Conservation (phyloP, 2,797 vertebrate genomes). For the Bovichtus variegatus region DNA sequence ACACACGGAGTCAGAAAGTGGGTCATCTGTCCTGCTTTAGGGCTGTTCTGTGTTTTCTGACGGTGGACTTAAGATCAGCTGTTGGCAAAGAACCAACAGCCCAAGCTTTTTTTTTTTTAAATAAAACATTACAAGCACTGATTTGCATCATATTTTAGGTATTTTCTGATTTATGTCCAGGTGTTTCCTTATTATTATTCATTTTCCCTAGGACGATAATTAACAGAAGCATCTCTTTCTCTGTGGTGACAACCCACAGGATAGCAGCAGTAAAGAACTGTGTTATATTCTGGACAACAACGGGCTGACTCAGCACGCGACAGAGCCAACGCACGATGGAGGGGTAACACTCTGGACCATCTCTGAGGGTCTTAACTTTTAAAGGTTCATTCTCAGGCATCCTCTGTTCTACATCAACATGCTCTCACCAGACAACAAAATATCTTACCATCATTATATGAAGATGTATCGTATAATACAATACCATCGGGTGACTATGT, state of each 20-base stretch:
- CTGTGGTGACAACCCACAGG: background rate
- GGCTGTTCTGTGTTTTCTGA: slow-evolving; percentile 21
- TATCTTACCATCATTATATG: background rate
- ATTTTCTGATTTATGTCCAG: background rate
- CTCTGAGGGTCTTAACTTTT: background rate
- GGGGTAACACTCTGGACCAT: background rate
- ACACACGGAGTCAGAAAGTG: slow-evolving; percentile 49
- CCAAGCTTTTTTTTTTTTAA: background rate
- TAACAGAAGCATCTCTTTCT: background rate
- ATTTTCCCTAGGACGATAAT: background rate
- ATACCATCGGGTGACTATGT: background rate
- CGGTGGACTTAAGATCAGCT: background rate
- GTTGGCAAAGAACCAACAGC: background rate
- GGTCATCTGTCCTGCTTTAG: slow-evolving; percentile 53
- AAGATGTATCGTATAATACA: background rate
- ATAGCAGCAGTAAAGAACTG: background rate
- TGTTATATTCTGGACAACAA: background rate
- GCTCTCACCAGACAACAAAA: background rate
- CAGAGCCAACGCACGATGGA: background rate
- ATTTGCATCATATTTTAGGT: background rate
- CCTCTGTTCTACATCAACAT: background rate
- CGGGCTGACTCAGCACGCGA: background rate
- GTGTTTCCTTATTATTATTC: background rate
- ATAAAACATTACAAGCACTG: background rate
- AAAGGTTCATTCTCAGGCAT: background rate